Conservation (phyloP, 2,888 invertebrate species). For the Gastrophysa polygoni region DNA sequence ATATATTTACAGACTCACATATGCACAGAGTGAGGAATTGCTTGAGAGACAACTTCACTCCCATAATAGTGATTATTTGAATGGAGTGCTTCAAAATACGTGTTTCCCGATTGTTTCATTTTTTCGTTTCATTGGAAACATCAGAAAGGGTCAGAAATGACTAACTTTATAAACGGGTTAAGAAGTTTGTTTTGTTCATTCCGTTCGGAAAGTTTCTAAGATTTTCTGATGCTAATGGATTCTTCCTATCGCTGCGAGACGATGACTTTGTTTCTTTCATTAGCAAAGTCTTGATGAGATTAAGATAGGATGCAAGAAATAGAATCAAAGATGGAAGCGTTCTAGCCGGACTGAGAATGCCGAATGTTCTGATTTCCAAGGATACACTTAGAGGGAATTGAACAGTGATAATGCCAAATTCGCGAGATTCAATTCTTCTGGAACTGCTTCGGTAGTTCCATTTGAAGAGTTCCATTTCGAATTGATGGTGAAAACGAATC, state of each 20-base stretch:
- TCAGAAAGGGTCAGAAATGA: not conserved
- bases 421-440: not conserved
- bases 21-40: no score
- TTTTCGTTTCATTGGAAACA: not conserved
- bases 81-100: not conserved
- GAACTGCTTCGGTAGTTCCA: no score
- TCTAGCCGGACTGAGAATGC: not conserved
- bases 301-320: not conserved
- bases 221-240: not conserved
- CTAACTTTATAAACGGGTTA: constrained; percentile 1
- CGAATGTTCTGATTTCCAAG: not conserved
- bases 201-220: not conserved
- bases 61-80: not conserved
- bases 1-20: no score
- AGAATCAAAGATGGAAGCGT: not conserved
- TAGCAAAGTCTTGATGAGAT: not conserved
- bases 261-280: not conserved
- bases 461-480: no score
- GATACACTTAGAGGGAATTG: not conserved
- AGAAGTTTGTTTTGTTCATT: not conserved
- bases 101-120: not conserved
- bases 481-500: no score
- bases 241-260: not conserved
- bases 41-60: no score
- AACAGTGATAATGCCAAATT: not conserved